Percentiles rank a stretch among this genome's conserved stretches.
phyloP scores from a whole-genome alignment of 2,888 invertebrate genomes.

The Saturnia japonica region DNA sequence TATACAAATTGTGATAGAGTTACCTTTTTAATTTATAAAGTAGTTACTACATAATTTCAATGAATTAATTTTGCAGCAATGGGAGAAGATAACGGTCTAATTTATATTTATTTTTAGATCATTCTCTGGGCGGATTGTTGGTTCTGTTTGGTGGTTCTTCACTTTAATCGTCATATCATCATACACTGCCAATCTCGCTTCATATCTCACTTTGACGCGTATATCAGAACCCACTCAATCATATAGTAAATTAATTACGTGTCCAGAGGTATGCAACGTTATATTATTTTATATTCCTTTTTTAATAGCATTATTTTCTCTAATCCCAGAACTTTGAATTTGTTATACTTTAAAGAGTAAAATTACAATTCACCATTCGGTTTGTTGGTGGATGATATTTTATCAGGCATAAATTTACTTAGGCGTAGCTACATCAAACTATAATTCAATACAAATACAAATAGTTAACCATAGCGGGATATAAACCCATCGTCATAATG shows the following conservation, averaged over 20 bases:
- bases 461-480: background rate
- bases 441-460: background rate
- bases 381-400: background rate
- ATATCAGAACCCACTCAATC: slow-evolving; percentile 93
- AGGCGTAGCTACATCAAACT: background rate
- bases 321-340: background rate
- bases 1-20: background rate
- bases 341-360: background rate
- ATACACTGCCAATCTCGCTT: slow-evolving; percentile 98
- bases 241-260: slow-evolving; percentile 58
- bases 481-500: background rate
- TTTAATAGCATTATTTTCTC: background rate
- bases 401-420: background rate
- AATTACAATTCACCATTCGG: background rate
- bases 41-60: background rate
- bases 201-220: slow-evolving; percentile 96
- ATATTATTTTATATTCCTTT: slow-evolving; percentile 6
- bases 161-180: slow-evolving; percentile 97
- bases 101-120: slow-evolving; percentile 76
- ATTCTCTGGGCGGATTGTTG: slow-evolving; percentile 94
- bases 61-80: background rate
- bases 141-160: slow-evolving; percentile 99
- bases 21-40: background rate
- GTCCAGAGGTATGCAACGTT: slow-evolving; percentile 56
- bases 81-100: background rate